A percentile compares a stretch with the other conserved stretches of the same genome.
Evolutionary conservation across 2,797 vertebrate genomes (phyloP).

Genomic region (Jordanella pulchra): DNA sequence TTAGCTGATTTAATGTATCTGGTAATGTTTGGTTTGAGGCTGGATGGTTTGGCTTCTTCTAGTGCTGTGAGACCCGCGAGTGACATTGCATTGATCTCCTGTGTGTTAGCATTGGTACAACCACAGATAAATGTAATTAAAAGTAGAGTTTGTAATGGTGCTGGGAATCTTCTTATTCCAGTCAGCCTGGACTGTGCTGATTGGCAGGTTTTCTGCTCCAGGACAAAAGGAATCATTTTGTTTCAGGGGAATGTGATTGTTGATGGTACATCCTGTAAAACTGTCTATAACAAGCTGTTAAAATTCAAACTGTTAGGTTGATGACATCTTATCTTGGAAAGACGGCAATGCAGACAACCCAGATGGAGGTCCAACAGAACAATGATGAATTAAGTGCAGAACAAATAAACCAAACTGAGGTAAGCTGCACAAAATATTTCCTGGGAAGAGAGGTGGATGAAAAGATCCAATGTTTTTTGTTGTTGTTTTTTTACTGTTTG

Average conservation of each 20-base stretch:
- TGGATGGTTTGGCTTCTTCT: background rate
- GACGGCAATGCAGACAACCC: conserved; percentile 11
- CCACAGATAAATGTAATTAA: background rate
- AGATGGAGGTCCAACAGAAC: conserved; percentile 16
- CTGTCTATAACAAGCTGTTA: conserved; percentile 11
- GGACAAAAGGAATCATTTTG: conserved; percentile 10
- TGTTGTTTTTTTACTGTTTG: background rate
- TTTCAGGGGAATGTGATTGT: conserved; percentile 8
- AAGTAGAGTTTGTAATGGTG: background rate
- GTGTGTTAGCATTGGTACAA: background rate
- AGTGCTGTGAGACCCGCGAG: conserved; percentile 1
- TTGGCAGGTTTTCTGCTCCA: conserved; percentile 1
- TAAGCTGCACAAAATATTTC: conserved; percentile 1
- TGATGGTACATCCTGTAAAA: conserved; percentile 22
- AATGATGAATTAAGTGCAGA: conserved; percentile 36
- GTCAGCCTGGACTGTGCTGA: conserved; percentile 14
- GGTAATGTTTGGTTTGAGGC: background rate
- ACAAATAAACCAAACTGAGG: background rate
- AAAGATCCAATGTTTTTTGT: background rate
- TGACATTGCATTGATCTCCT: conserved; percentile 1
- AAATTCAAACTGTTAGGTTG: conserved; percentile 26
- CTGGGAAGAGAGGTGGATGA: background rate
- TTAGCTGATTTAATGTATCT: background rate
- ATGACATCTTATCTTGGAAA: conserved; percentile 23
- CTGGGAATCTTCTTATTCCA: conserved; percentile 4